phyloP scores from a whole-genome alignment of 2,888 invertebrate species.

The Lapara coniferarum region DNA sequence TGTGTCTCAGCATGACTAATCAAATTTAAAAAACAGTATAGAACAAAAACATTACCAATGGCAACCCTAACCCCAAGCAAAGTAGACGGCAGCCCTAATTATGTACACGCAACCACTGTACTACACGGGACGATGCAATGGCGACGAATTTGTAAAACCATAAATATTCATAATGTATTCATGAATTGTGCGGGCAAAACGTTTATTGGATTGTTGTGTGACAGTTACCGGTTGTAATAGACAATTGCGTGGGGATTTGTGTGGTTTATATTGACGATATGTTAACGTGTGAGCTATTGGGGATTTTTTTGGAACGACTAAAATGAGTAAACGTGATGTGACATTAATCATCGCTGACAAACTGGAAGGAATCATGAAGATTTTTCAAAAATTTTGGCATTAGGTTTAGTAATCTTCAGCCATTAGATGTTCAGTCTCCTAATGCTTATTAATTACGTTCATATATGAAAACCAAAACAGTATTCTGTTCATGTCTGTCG shows the following conservation, averaged over 20 bases:
- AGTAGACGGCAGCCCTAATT: constrained; percentile 15
- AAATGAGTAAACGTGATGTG: too few relatives aligned
- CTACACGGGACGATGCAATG: constrained; percentile 8
- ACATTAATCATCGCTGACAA: too few relatives aligned
- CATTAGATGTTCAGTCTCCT: neutral
- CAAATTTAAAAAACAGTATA: too few relatives aligned
- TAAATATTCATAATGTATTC: constrained; percentile 17
- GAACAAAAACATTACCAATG: too few relatives aligned
- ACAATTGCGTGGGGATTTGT: neutral
- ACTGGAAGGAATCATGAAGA: neutral
- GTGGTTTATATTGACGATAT: neutral
- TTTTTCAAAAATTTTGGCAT: neutral
- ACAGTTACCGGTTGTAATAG: neutral
- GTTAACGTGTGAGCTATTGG: neutral
- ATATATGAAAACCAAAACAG: too few relatives aligned
- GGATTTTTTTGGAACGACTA: neutral
- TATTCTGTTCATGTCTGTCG: too few relatives aligned
- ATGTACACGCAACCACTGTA: constrained; percentile 9
- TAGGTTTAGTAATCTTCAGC: too few relatives aligned
- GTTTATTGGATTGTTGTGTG: constrained; percentile 11
- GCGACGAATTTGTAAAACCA: constrained; percentile 19
- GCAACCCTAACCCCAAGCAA: neutral
- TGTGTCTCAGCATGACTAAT: too few relatives aligned
- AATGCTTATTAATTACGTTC: too few relatives aligned
- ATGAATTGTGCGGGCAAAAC: constrained; percentile 11